Percentiles rank a stretch among this genome's conserved stretches.
These are phyloP conservation scores for Drosophila atripex DNA, from an alignment of 2,888 invertebrate genomes.

Conservation along the genomic window DNA sequence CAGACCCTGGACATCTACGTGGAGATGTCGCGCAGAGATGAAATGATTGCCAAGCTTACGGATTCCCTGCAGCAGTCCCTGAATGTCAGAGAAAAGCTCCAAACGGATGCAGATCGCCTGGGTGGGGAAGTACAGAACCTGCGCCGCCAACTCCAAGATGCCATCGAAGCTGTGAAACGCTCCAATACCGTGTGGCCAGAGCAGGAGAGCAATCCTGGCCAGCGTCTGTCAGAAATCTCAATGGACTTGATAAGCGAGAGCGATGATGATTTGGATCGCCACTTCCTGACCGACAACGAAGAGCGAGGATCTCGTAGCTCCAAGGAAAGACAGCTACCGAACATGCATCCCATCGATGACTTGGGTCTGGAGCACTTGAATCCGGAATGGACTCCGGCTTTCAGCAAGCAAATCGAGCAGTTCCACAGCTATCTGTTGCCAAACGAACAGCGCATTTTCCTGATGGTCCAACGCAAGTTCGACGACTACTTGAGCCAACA, in stretches of 20 bases:
- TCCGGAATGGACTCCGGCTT: conserved; percentile 66
- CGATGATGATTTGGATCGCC: conserved; percentile 82
- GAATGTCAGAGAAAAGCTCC: conserved; percentile 86
- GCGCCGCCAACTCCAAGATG: conserved; percentile 84
- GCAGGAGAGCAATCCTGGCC: conserved; percentile 81
- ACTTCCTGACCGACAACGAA: conserved; percentile 80
- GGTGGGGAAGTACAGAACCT: conserved; percentile 86
- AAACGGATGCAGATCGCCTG: conserved; percentile 87
- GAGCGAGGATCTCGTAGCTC: conserved; percentile 80
- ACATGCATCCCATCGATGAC: conserved; percentile 49
- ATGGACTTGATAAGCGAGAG: conserved; percentile 83
- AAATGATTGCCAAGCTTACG: conserved; percentile 89
- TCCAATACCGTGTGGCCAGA: conserved; percentile 75
- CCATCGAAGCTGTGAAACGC: conserved; percentile 82
- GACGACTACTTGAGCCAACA: conserved; percentile 86
- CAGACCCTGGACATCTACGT: conserved; percentile 90
- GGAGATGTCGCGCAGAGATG: conserved; percentile 88
- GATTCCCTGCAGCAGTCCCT: conserved; percentile 89
- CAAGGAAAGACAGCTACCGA: conserved; percentile 79
- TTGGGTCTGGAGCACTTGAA: conserved; percentile 46
- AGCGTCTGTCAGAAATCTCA: conserved; percentile 83
- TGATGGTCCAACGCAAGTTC: conserved; percentile 85
- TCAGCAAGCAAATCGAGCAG: conserved; percentile 83
- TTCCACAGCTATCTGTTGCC: conserved; percentile 82
- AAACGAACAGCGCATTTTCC: conserved; percentile 82